Percentiles rank a stretch among this genome's conserved stretches.
Evolutionary conservation across 2,113 vertebrate species (phyloP).

Genomic region (Atractosteus spatula): DNA sequence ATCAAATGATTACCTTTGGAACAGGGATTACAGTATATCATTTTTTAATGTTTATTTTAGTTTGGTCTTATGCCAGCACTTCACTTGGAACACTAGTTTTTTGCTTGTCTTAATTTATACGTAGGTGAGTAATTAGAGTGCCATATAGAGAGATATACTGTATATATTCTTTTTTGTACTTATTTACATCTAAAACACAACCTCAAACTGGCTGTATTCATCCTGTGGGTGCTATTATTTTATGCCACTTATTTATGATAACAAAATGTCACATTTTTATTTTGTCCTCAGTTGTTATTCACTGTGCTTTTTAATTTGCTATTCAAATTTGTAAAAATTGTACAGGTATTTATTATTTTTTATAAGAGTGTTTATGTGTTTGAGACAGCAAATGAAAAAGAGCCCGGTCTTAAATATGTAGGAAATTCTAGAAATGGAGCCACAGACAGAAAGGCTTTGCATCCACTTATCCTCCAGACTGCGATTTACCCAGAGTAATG

Average conservation of each 20-base stretch:
- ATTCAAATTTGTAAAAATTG: constrained; percentile 66
- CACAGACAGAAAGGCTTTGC: neutral
- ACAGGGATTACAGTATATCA: constrained; percentile 57
- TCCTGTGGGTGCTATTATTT: constrained; percentile 36
- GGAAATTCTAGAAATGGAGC: constrained; percentile 1
- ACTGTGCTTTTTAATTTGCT: constrained; percentile 51
- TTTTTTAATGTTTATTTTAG: constrained; percentile 3
- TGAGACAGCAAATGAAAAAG: constrained; percentile 12
- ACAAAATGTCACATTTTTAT: constrained; percentile 35
- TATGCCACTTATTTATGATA: constrained; percentile 37
- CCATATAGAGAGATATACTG: constrained; percentile 55
- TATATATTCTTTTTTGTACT: constrained; percentile 38
- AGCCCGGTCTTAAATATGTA: constrained; percentile 31
- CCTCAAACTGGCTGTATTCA: constrained; percentile 30
- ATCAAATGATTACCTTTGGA: constrained; percentile 49
- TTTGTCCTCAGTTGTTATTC: constrained; percentile 52
- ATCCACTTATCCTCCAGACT: constrained; percentile 13
- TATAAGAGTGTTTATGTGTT: constrained; percentile 43
- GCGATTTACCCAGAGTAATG: constrained; percentile 18
- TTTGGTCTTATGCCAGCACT: constrained; percentile 47
- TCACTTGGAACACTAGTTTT: constrained; percentile 38
- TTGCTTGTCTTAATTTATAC: constrained; percentile 58
- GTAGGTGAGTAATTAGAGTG: constrained; percentile 42
- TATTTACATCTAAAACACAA: constrained; percentile 48
- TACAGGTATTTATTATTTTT: constrained; percentile 62